Conservation (phyloP, 2,113 vertebrate species). For the Passer montanus region DNA sequence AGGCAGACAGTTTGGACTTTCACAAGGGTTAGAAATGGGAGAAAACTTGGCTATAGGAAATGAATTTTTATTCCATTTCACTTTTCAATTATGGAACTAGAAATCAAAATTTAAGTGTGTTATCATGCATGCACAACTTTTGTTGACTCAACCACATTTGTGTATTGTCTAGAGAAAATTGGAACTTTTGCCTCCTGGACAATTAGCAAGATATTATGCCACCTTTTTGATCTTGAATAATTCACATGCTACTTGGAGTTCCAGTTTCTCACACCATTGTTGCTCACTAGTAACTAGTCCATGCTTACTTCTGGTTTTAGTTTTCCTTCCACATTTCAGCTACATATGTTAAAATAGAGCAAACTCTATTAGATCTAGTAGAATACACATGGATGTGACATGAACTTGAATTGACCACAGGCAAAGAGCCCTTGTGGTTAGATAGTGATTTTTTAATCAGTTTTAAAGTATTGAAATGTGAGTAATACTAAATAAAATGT, state of each 20-base stretch:
- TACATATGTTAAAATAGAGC: background rate
- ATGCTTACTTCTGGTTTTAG: background rate
- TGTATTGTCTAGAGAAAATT: constrained; percentile 25
- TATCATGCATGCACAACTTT: background rate
- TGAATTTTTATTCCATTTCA: background rate
- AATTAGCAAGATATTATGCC: background rate
- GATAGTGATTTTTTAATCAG: background rate
- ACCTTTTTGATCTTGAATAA: background rate
- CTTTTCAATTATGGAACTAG: background rate
- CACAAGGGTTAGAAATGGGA: background rate
- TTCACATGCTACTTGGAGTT: background rate
- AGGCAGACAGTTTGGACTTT: background rate
- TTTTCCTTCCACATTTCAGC: background rate
- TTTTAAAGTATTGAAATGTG: background rate
- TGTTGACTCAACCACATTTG: background rate
- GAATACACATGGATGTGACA: background rate
- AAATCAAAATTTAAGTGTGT: background rate
- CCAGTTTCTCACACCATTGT: background rate
- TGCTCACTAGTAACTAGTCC: background rate
- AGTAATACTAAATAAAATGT: background rate
- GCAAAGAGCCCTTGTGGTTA: background rate
- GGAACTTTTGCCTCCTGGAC: background rate
- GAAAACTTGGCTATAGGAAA: background rate
- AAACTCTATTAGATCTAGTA: background rate
- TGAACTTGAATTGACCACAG: background rate